Evolutionary conservation across 2,113 vertebrate species (phyloP).

Genomic region (Alethe diademata): DNA sequence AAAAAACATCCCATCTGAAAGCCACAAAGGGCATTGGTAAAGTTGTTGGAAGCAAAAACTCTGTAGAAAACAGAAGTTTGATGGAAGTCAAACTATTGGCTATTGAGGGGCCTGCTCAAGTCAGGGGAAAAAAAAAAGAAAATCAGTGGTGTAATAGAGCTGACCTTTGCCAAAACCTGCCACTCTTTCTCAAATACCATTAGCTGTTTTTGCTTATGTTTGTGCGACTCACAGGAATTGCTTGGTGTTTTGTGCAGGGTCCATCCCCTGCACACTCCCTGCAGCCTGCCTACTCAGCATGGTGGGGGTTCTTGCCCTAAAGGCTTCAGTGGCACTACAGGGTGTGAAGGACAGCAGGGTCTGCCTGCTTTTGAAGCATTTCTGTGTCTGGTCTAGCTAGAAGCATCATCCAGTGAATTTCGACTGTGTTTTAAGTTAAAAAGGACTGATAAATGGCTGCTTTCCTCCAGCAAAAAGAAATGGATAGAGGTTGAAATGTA

Average conservation of each 20-base stretch:
- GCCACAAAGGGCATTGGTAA: neutral
- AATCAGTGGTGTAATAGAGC: neutral
- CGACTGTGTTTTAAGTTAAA: neutral
- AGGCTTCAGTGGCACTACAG: neutral
- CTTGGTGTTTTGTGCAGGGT: neutral
- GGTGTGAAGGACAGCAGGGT: neutral
- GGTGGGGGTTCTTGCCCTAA: neutral
- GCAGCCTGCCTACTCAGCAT: accelerated
- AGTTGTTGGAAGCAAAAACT: neutral
- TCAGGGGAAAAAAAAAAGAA: neutral
- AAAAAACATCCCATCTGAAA: neutral
- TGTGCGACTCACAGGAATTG: neutral
- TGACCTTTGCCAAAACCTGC: neutral
- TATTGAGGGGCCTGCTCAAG: neutral
- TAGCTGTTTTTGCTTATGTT: neutral
- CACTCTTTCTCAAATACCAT: neutral
- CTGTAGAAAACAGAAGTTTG: neutral
- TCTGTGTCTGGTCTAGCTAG: neutral
- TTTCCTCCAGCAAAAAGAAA: neutral
- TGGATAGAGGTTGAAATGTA: neutral
- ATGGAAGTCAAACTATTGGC: neutral
- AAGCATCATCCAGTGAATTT: neutral
- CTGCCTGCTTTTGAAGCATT: neutral
- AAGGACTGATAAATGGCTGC: neutral
- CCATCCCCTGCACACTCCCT: accelerated